Base-by-base conservation (phyloP, 2,113 vertebrate genomes). In the Acinonyx jubatus region DNA sequence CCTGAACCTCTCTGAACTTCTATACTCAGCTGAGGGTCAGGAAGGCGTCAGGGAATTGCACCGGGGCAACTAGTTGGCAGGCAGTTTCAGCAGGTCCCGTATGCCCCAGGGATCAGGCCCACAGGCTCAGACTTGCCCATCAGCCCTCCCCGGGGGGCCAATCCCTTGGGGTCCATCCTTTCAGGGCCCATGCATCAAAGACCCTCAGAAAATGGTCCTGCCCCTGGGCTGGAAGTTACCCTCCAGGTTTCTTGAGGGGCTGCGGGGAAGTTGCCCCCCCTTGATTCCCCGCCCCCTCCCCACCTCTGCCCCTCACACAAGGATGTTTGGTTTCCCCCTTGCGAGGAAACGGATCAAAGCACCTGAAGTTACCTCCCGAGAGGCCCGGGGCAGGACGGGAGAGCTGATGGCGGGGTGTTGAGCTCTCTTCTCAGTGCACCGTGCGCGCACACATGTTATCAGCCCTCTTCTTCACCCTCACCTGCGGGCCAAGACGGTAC, bases 271-370 rank as follows among this genome's bases (percentile, higher is more conserved):
- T 18, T 21, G 25, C 27, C 15, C 0, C 0, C 21, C 27, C 16
- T 11, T 48, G 4, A 33, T 45, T 41, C 38, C 45, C 25, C 15
- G 27, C 21, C 15, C n/a, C 68, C 16, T 13, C 61, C 15, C 19
- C 2, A 1, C 31, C 41, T 23, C 27, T 33, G 48, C 3, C 18
- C 61, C 38, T 36, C 45, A 3, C 0, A 29, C 13, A 2, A 18
- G 25, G 11, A 83, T 6, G 38, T 74, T n/a, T 33, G 27, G 45
- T 92, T 50, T 93, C 80, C 38, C 45, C 63, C 61, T 91, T 95
- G 81, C 13, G 11, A 91, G 92, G 73, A 80, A 86, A 83, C 65
- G 96, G 89, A 63, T 84, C 52, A 55, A 55, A 95, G 89, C n/a
- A 13, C 16, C 38, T 36, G 25, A 80, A n/a, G 41, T 21, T 29